Conservation (phyloP, 1,140 invertebrate genomes). For the Euglossa dilemma region DNA sequence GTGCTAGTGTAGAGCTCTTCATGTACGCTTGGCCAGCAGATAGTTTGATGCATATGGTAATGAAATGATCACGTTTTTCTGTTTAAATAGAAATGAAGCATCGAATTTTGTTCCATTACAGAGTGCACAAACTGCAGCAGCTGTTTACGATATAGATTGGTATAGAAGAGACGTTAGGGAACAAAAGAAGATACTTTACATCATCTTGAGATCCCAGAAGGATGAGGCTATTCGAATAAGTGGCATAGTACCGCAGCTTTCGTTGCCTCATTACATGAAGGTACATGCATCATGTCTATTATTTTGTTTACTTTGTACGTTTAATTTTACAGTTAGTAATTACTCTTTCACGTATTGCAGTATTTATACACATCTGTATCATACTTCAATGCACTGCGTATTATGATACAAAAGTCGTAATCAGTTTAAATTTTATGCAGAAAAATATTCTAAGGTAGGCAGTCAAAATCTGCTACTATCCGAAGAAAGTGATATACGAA, state of each 20-base stretch:
- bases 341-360: neutral
- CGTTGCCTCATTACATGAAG: conserved; percentile 64
- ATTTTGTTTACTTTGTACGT: neutral
- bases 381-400: conserved; percentile 20
- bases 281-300: conserved; percentile 39
- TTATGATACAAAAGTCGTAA: neutral
- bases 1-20: conserved; percentile 57
- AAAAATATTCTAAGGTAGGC: too few relatives aligned
- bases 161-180: neutral
- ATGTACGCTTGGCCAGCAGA: conserved; percentile 63
- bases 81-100: neutral
- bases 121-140: neutral
- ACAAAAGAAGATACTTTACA: conserved; percentile 35
- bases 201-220: conserved; percentile 64
- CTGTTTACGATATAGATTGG: conserved; percentile 33
- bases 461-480: too few relatives aligned
- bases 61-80: neutral
- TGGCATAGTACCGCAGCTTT: conserved; percentile 64
- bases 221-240: conserved; percentile 55
- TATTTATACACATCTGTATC: neutral
- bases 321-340: neutral
- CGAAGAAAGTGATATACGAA: too few relatives aligned
- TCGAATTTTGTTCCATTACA: conserved; percentile 6
- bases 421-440: too few relatives aligned
- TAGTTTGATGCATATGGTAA: conserved; percentile 48